Conservation (phyloP, 2,113 vertebrate genomes). For the Tauraco erythrolophus region DNA sequence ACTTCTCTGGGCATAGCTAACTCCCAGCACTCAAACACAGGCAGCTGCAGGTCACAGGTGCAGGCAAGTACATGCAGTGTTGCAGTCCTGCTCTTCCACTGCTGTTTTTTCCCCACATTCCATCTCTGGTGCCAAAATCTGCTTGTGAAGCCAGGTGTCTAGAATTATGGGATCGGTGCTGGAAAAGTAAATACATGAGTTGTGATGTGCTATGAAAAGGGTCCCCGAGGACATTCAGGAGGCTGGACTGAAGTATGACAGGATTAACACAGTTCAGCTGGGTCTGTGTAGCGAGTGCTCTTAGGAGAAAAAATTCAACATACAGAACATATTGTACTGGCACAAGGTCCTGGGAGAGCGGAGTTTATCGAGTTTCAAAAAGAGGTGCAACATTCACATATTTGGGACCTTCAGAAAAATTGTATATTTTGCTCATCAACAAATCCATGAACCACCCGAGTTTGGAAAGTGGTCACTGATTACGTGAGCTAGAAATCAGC, state of each 20-base stretch:
- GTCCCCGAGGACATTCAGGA: neutral
- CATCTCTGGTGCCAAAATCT: neutral
- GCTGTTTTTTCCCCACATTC: neutral
- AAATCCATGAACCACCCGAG: neutral
- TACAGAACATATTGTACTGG: rapidly evolving
- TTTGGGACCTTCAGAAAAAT: neutral
- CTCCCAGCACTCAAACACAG: too few species aligned
- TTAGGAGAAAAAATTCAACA: neutral
- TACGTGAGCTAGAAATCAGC: neutral
- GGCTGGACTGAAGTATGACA: neutral
- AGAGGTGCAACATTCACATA: neutral
- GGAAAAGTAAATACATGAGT: neutral
- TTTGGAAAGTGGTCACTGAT: neutral
- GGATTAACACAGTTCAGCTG: neutral
- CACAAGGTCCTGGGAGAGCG: neutral
- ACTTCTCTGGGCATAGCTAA: too few species aligned
- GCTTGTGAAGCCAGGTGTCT: neutral
- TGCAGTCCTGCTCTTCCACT: neutral
- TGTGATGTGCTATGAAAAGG: neutral
- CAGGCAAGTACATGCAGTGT: neutral
- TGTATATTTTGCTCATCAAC: neutral
- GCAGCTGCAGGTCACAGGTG: neutral
- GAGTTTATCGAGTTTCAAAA: neutral
- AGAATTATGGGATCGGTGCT: neutral
- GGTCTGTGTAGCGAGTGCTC: neutral